These are phyloP conservation scores for Chlorops oryzae DNA, from an alignment of 1,140 invertebrate species.

Conservation along the genomic window DNA sequence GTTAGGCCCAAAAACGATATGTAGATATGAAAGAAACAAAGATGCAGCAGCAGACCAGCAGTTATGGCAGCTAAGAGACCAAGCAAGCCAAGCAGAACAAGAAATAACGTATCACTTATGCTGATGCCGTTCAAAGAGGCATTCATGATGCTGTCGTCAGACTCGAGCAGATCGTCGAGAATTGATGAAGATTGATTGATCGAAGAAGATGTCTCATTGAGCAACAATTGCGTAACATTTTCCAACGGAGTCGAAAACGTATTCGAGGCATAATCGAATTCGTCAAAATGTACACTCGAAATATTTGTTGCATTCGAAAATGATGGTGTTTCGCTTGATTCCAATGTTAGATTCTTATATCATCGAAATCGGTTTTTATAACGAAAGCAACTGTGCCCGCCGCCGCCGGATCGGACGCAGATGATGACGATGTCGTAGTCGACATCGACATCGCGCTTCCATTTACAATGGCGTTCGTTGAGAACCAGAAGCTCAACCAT, in stretches of 20 bases:
- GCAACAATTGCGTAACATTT: conserved; percentile 19
- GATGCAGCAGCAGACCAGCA: conserved; percentile 72
- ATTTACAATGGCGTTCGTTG: neutral
- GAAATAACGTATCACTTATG: conserved; percentile 54
- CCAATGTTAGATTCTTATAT: too few relatives aligned
- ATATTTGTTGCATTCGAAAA: neutral
- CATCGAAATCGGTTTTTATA: too few relatives aligned
- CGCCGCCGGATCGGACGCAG: too few relatives aligned
- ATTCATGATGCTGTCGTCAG: conserved; percentile 20
- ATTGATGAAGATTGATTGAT: neutral
- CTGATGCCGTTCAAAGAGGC: conserved; percentile 33
- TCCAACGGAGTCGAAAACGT: too few relatives aligned
- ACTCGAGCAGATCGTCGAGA: neutral
- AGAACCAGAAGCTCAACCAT: conserved; percentile 50
- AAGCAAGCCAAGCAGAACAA: conserved; percentile 59
- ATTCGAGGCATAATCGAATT: neutral
- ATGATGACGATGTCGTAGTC: neutral
- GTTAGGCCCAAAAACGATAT: conserved; percentile 77
- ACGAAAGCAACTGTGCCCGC: too few relatives aligned
- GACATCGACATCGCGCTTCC: neutral
- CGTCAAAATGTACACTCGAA: neutral
- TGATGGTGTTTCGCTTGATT: too few relatives aligned
- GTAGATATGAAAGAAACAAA: conserved; percentile 86
- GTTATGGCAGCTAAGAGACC: conserved; percentile 68
- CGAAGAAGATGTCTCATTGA: conserved; percentile 8